phyloP scores from a whole-genome alignment of 2,888 invertebrate species.

The Nymphalis c-album region DNA sequence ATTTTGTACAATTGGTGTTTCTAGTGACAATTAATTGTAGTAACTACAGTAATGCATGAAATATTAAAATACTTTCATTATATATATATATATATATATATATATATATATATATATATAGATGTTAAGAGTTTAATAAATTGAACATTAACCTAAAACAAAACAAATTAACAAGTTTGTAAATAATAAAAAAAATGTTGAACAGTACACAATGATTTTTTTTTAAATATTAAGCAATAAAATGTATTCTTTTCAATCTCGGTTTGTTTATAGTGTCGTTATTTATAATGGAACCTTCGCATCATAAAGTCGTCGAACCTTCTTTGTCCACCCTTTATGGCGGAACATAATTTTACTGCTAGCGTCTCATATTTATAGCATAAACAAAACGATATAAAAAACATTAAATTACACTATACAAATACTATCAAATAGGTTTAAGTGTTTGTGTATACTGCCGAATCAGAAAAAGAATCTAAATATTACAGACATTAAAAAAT shows the following conservation, averaged over 20 bases:
- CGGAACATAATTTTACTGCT: conserved; percentile 58
- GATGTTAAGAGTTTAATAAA: too few species aligned
- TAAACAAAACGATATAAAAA: conserved; percentile 30
- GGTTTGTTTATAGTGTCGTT: conserved; percentile 24
- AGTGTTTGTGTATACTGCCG: too few species aligned
- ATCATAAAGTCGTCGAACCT: conserved; percentile 67
- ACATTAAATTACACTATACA: background rate
- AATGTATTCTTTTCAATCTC: conserved; percentile 7
- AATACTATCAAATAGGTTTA: background rate
- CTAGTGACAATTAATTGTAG: too few species aligned
- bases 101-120: too few species aligned
- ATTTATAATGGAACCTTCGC: conserved; percentile 50
- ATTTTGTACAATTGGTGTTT: too few species aligned
- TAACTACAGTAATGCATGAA: too few species aligned
- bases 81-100: too few species aligned
- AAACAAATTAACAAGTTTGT: background rate
- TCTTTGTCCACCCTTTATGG: conserved; percentile 74
- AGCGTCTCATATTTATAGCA: conserved; percentile 45
- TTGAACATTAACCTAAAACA: too few species aligned
- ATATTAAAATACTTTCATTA: too few species aligned
- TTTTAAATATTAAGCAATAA: conserved; percentile 6
- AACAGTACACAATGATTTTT: background rate
- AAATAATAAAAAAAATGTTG: background rate
- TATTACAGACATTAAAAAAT: background rate
- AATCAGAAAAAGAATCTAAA: too few species aligned